A percentile compares a stretch with the other conserved stretches of the same genome.
Conservation (phyloP, 1,140 invertebrate species). For the Hyles vespertilio region DNA sequence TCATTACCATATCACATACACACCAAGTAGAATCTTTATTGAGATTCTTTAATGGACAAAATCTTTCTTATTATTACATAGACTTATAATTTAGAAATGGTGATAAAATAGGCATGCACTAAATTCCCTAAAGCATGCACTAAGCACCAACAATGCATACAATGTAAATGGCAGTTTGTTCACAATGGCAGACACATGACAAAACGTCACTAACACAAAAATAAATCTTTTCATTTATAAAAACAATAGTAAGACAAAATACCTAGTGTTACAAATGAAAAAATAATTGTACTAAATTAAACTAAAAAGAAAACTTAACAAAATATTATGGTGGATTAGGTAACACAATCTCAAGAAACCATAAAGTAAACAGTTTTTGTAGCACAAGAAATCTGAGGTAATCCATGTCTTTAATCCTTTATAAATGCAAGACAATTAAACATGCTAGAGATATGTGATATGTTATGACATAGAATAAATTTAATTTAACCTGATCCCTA, state of each 20-base stretch:
- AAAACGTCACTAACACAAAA: constrained; percentile 9
- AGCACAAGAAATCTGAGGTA: too few species aligned
- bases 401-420: too few species aligned
- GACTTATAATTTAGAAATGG: background rate
- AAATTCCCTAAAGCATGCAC: constrained; percentile 1
- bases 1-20: constrained; percentile 45
- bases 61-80: constrained; percentile 1
- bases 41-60: constrained; percentile 8
- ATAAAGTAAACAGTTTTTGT: too few species aligned
- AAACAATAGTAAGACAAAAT: background rate
- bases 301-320: constrained; percentile 10
- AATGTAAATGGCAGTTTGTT: constrained; percentile 12
- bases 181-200: constrained; percentile 1
- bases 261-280: background rate
- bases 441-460: too few species aligned
- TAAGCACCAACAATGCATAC: background rate
- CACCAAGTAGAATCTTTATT: constrained; percentile 5
- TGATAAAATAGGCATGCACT: constrained; percentile 3
- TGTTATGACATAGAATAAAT: too few species aligned
- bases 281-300: constrained; percentile 10
- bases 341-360: constrained; percentile 6
- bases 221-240: constrained; percentile 9
- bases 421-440: too few species aligned
- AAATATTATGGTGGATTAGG: constrained; percentile 5
- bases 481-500: too few species aligned